Base-by-base conservation (phyloP, 2,113 vertebrate species). In the Apodemus speciosus region DNA sequence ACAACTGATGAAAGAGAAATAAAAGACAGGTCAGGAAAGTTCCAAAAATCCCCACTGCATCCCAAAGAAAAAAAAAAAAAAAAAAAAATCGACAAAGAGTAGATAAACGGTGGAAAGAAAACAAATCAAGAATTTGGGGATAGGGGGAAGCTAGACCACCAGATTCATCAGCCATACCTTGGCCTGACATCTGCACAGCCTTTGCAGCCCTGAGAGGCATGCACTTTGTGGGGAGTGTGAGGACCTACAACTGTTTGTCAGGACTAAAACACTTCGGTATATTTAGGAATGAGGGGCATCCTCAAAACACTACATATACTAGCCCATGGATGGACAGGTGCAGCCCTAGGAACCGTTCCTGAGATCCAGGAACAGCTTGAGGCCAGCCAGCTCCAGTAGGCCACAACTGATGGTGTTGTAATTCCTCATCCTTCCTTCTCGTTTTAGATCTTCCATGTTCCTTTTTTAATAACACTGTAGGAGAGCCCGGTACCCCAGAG, bases 1-100 rank as follows among this genome's bases (percentile, higher is more conserved):
- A 95, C 94, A 94, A 94, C 93, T 83, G 76, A 38, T 46, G 30
- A 95, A 95, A 81, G 35, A 76, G 38, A 94, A 89, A 80, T 35
- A 60, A 15, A 91, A 58, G 43, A 73, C 3, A 56, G 23, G 60
- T 56, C 14, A 51, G 23, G 16, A 91, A 94, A 94, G 46, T 89
- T 75, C 10, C n/a, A 71, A 89, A 79, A 51, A 15, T 56, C 16
- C 62, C 58, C 75, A n/a, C 21, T 87, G 46, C n/a, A 92, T 89
- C 9, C 27, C 14, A 79, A 94, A 88, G 30, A 27, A 84, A 64
- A 62, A 66, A 62, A 86, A 60, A 49, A 94, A 88, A 25, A 27
- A 84, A 64, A 62, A 66, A 62, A 88, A 56, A 49, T 32, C 72
- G 18, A 79, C 32, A 79, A 0, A 18, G 16, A 75, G 1, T 89